Percentiles rank a stretch among this genome's conserved stretches.
Conservation (phyloP, 2,888 invertebrate genomes). For the Heliconius erato region DNA sequence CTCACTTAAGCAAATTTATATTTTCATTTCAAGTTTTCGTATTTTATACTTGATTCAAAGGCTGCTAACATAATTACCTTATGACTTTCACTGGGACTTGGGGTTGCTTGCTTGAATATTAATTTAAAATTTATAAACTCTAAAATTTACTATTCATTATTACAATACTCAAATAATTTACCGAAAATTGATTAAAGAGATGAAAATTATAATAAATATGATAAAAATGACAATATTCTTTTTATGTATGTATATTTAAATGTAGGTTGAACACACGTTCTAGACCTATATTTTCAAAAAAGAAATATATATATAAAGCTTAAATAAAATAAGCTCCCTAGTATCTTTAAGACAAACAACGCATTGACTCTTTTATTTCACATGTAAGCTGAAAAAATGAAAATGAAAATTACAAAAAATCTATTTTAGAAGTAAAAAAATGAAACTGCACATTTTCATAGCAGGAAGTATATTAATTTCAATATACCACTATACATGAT, state of each 20-base stretch:
- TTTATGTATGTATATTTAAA: background rate
- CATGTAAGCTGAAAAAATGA: background rate
- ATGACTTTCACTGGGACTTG: background rate
- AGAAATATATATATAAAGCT: too few species aligned
- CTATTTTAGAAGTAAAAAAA: too few species aligned
- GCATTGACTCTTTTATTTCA: background rate
- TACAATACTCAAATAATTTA: background rate
- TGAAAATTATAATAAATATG: background rate
- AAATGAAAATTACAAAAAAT: background rate
- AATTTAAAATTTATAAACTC: background rate
- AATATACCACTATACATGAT: too few species aligned
- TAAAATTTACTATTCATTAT: background rate
- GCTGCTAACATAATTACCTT: constrained; percentile 16
- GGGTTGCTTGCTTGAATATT: background rate
- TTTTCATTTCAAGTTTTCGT: constrained; percentile 8
- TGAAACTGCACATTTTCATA: too few species aligned
- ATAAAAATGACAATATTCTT: background rate
- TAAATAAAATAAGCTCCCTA: background rate
- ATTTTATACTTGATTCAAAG: constrained; percentile 8
- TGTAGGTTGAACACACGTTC: too few species aligned
- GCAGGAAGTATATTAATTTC: too few species aligned
- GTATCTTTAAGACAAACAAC: background rate
- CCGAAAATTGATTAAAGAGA: background rate
- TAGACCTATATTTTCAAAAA: too few species aligned
- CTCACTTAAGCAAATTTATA: constrained; percentile 7